Conservation (phyloP, 2,888 invertebrate genomes). For the Melitaea athalia region DNA sequence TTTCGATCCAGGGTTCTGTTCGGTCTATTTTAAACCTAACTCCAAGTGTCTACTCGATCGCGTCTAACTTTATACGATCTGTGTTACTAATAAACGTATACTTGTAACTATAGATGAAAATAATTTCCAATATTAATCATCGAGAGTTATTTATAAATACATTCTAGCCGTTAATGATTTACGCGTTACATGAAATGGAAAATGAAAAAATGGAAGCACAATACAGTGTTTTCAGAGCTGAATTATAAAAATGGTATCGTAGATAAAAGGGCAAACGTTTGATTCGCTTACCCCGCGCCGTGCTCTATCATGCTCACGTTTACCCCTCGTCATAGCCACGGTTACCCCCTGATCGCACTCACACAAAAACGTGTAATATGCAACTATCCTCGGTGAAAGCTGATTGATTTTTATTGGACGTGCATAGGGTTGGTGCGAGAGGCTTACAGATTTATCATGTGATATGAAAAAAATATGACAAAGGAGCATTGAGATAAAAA, state of each 20-base stretch:
- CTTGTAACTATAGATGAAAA: not conserved
- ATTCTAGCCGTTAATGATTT: not conserved
- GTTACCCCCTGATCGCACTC: slow-evolving; percentile 27
- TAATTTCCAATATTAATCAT: not conserved
- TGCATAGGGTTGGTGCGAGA: slow-evolving; percentile 56
- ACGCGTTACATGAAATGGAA: not conserved
- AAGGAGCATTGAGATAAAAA: not conserved
- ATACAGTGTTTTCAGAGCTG: not conserved
- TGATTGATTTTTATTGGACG: slow-evolving; percentile 77
- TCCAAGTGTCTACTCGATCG: slow-evolving; percentile 5
- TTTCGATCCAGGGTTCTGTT: slow-evolving; percentile 43
- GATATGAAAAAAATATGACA: not conserved
- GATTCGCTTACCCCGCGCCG: slow-evolving; percentile 29
- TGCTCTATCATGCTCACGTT: slow-evolving; percentile 41
- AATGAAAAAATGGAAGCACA: not conserved
- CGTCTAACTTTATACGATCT: not conserved
- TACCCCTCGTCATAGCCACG: slow-evolving; percentile 26
- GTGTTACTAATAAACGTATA: not conserved
- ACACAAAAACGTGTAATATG: slow-evolving; percentile 30
- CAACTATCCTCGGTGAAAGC: slow-evolving; percentile 58
- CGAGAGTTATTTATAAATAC: not conserved
- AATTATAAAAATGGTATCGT: not conserved
- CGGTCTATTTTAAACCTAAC: slow-evolving; percentile 35
- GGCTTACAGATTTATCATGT: not conserved
- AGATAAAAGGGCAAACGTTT: slow-evolving; percentile 23